Evolutionary conservation across 2,797 vertebrate genomes (phyloP).

Genomic region (Acanthiza pusilla): DNA sequence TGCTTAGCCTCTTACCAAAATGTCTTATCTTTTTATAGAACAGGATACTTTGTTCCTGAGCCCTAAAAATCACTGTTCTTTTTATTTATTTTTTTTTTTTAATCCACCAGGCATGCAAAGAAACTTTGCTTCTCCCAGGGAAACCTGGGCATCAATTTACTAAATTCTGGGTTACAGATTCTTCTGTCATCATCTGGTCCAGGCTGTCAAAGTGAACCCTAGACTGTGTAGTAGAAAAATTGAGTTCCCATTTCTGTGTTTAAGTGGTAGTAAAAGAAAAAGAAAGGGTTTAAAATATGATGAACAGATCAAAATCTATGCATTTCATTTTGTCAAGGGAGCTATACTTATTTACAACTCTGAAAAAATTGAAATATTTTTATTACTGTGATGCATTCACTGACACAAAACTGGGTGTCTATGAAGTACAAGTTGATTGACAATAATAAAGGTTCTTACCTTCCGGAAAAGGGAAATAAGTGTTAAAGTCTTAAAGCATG

Average conservation of each 20-base stretch:
- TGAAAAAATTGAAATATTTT: background rate
- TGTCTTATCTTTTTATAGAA: background rate
- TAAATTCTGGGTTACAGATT: background rate
- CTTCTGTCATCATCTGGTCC: background rate
- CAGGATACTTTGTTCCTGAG: background rate
- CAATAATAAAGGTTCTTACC: background rate
- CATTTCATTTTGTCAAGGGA: background rate
- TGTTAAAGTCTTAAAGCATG: background rate
- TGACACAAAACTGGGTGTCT: background rate
- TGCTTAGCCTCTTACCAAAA: background rate
- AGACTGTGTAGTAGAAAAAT: background rate
- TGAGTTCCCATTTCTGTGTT: background rate
- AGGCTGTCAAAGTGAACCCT: background rate
- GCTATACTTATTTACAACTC: background rate
- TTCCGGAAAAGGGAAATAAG: background rate
- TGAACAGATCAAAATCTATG: background rate
- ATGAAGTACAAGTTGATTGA: background rate
- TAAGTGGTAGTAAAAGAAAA: background rate
- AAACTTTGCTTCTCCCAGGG: background rate
- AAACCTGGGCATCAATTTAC: background rate
- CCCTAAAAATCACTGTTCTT: background rate
- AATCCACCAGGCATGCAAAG: background rate
- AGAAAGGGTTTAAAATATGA: background rate
- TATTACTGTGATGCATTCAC: background rate
- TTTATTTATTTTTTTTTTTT: background rate